Conservation (phyloP, 1,140 invertebrate species). For the Cryptotermes secundus region DNA sequence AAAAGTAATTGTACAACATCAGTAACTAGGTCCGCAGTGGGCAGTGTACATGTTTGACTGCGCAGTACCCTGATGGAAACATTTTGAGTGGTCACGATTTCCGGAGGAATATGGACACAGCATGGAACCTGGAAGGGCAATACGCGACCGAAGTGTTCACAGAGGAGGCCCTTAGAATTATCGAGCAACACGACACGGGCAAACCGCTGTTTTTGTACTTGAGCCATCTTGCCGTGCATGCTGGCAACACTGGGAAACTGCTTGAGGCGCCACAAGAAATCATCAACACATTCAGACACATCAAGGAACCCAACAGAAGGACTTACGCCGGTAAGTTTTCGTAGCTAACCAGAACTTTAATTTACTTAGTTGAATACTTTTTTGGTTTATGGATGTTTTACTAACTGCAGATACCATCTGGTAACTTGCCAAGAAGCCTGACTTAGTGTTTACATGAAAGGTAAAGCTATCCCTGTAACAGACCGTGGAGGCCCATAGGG, state of each 20-base stretch:
- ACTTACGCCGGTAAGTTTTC: conserved; percentile 49
- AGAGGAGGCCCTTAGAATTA: conserved; percentile 65
- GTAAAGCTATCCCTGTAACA: too few relatives aligned
- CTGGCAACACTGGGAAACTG: conserved; percentile 38
- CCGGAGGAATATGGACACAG: conserved; percentile 61
- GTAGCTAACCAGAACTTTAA: too few relatives aligned
- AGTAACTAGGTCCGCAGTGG: too few relatives aligned
- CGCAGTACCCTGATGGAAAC: background rate
- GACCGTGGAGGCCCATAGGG: too few relatives aligned
- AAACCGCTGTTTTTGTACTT: conserved; percentile 61
- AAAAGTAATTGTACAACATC: too few relatives aligned
- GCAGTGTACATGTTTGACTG: too few relatives aligned
- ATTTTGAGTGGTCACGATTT: conserved; percentile 60
- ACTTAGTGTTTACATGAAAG: background rate
- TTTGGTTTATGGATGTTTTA: too few relatives aligned
- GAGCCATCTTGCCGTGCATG: conserved; percentile 58
- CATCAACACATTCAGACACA: conserved; percentile 57
- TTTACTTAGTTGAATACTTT: too few relatives aligned
- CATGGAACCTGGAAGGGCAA: conserved; percentile 72
- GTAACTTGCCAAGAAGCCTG: too few relatives aligned
- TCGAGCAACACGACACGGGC: conserved; percentile 50
- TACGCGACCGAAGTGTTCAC: conserved; percentile 86
- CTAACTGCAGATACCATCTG: too few relatives aligned
- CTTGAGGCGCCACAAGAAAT: conserved; percentile 55
- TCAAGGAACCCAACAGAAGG: conserved; percentile 55